phyloP scores from a whole-genome alignment of 2,888 invertebrate genomes.

The Cryptophagus acutangulus region DNA sequence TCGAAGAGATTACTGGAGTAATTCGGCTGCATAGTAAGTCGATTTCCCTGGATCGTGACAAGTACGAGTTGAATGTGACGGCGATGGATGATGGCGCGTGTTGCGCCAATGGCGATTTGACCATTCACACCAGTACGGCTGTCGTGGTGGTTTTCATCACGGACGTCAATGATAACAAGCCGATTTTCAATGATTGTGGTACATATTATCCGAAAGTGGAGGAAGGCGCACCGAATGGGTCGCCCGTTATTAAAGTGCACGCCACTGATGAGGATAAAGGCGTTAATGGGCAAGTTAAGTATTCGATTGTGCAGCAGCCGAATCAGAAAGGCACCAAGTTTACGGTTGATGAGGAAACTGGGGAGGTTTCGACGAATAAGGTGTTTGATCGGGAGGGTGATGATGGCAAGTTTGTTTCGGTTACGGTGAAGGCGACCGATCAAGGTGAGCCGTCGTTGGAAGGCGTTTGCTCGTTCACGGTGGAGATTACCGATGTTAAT shows the following conservation, averaged over 20 bases:
- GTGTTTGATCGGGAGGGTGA: conserved; percentile 96
- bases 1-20: conserved; percentile 92
- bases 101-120: conserved; percentile 82
- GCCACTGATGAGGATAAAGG: conserved; percentile 96
- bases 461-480: conserved; percentile 97
- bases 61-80: conserved; percentile 94
- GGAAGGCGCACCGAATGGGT: conserved; percentile 90
- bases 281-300: conserved; percentile 90
- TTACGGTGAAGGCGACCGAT: conserved; percentile 96
- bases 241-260: conserved; percentile 85
- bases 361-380: conserved; percentile 91
- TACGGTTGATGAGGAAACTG: conserved; percentile 91
- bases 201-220: conserved; percentile 91
- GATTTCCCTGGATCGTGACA: conserved; percentile 84
- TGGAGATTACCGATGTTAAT: conserved; percentile 95
- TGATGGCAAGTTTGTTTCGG: conserved; percentile 92
- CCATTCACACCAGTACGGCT: conserved; percentile 88
- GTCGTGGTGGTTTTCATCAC: conserved; percentile 95
- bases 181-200: conserved; percentile 89
- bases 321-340: conserved; percentile 94
- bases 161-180: conserved; percentile 96
- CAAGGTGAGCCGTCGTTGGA: conserved; percentile 97
- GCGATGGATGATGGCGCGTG: conserved; percentile 97
- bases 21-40: conserved; percentile 83
- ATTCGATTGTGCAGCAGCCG: conserved; percentile 94